Base-by-base conservation (phyloP, 2,888 invertebrate species). In the Drosophila suboccidentalis region DNA sequence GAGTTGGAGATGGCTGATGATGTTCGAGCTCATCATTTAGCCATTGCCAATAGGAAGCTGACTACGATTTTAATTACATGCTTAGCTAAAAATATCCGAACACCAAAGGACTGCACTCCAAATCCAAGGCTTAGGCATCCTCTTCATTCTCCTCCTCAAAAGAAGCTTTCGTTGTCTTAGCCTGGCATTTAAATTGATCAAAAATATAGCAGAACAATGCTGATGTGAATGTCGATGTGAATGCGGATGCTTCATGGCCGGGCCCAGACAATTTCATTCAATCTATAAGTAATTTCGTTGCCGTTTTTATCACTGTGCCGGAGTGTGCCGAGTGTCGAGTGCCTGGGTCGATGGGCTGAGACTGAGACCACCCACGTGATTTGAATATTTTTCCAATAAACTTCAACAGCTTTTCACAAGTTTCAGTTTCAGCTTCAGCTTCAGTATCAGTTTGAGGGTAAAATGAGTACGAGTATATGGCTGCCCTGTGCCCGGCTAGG, bases 321-420 rank as follows among this genome's bases (percentile, higher is more conserved):
- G 43, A 50, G 55, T 72, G 55, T 72, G 57, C 44, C 26, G 57
- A 8, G 55, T 72, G 57, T 36, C 26, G 57, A 11, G 29, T 29
- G 29, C 29, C 68, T 49, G 43, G 65, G 75, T 55, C 82, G 75
- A 76, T 76, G 78, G 66, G 79, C 76, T 85, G 82, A 82, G 83
- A 77, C 83, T 85, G 82, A 82, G 83, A 77, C 83, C 90, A 85
- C 84, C 90, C 82, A 88, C 79, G 90, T 90, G 90, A 90, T 89
- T 89, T 89, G 89, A 89, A 89, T 89, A 89, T 90, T 90, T 90
- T 89, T 90, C 85, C 89, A 83, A 87, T 89, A 89, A 89, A 89
- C 86, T 87, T 87, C 88, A 87, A 87, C 86, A 89, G 90, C 87
- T 88, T 88, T 85, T 88, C 88, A 89, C 55, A 77, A 65, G 60